A percentile compares a stretch with the other conserved stretches of the same genome.
Conservation (phyloP, 2,797 vertebrate species). For the Parotocinclus haroldoi region DNA sequence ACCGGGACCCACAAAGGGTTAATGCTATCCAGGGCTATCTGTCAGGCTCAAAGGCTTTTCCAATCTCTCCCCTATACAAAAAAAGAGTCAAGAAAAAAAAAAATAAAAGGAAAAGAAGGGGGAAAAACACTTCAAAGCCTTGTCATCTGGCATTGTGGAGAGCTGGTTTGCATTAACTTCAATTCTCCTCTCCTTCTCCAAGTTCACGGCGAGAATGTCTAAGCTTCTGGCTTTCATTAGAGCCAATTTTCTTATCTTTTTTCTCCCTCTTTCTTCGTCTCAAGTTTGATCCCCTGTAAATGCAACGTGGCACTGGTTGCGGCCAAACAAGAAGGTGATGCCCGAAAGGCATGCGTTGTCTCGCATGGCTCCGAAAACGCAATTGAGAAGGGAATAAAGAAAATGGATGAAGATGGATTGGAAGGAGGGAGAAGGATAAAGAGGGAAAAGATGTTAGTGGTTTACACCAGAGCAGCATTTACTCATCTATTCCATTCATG, state of each 20-base stretch:
- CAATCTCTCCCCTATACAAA: constrained; percentile 66
- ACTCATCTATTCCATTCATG: constrained; percentile 32
- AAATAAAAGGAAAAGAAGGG: constrained; percentile 35
- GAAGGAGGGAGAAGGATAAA: constrained; percentile 4
- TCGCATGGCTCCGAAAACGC: constrained; percentile 50
- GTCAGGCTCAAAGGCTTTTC: constrained; percentile 75
- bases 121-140: constrained; percentile 84
- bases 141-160: constrained; percentile 73
- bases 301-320: constrained; percentile 80
- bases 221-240: constrained; percentile 92
- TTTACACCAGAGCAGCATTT: constrained; percentile 27
- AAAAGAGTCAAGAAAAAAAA: constrained; percentile 56
- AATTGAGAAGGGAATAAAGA: constrained; percentile 27
- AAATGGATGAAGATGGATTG: background rate
- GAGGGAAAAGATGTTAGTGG: constrained; percentile 6
- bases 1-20: constrained; percentile 63
- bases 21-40: constrained; percentile 58
- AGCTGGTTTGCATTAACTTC: constrained; percentile 92
- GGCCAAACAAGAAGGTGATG: constrained; percentile 77
- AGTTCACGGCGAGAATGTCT: constrained; percentile 81
- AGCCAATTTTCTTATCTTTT: constrained; percentile 93
- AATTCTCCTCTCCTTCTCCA: constrained; percentile 80
- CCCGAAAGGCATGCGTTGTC: constrained; percentile 72
- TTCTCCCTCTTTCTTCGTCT: constrained; percentile 77
- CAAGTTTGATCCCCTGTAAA: constrained; percentile 83